Conservation (phyloP, 1,140 invertebrate species). For the Lepidurus couesii region DNA sequence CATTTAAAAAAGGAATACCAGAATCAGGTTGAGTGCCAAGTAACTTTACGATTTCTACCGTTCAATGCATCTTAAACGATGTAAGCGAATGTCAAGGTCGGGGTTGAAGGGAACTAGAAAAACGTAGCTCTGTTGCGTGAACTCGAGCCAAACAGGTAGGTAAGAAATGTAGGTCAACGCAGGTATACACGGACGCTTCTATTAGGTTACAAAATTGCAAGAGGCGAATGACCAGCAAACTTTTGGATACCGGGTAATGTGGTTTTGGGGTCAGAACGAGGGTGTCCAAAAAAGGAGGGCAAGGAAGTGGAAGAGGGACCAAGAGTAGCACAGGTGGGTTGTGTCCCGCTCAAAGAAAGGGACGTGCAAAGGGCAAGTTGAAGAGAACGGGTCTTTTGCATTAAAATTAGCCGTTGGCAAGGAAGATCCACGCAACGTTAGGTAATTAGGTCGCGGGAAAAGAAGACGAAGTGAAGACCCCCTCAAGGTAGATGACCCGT, state of each 20-base stretch:
- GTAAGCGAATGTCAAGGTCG: neutral
- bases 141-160: neutral
- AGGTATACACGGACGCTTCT: neutral
- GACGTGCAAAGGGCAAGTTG: neutral
- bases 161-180: neutral
- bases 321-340: neutral
- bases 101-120: neutral
- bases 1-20: too few species aligned
- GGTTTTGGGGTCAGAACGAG: neutral
- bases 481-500: neutral
- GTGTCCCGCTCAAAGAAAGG: neutral
- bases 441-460: neutral
- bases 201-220: neutral
- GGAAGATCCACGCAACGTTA: neutral
- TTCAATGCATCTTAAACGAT: too few species aligned
- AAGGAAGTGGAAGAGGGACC: neutral
- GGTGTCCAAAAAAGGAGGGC: constrained; percentile 4
- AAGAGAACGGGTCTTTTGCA: constrained; percentile 14
- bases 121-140: neutral
- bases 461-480: neutral
- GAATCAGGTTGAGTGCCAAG: too few species aligned
- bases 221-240: constrained; percentile 8
- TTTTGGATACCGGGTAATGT: constrained; percentile 1
- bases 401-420: neutral
- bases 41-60: too few species aligned